phyloP scores from a whole-genome alignment of 2,888 invertebrate genomes.

The Platycnemis pennipes region DNA sequence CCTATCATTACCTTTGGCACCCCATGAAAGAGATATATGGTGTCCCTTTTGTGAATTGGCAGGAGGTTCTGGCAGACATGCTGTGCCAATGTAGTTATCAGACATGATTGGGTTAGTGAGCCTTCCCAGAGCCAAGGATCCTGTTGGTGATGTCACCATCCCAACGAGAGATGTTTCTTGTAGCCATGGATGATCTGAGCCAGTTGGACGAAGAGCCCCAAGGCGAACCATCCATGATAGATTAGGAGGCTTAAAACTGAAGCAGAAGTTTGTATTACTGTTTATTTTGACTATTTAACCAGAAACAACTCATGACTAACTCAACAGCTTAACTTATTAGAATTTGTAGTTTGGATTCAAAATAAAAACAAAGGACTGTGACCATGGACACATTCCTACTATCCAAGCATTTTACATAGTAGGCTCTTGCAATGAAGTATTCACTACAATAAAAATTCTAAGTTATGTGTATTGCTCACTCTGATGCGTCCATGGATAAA shows the following conservation, averaged over 20 bases:
- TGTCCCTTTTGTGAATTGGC: background rate
- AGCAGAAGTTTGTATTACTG: conserved; percentile 79
- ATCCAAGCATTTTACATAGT: too few species aligned
- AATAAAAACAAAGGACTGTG: too few species aligned
- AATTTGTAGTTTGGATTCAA: too few species aligned
- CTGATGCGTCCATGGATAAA: too few species aligned
- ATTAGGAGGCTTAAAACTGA: conserved; percentile 86
- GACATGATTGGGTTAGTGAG: conserved; percentile 35
- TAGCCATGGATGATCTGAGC: conserved; percentile 90
- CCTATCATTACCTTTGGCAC: background rate
- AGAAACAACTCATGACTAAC: too few species aligned
- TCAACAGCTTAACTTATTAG: too few species aligned
- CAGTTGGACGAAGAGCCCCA: conserved; percentile 88
- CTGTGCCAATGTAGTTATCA: conserved; percentile 37
- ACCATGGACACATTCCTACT: too few species aligned
- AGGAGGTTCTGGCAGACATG: conserved; percentile 27
- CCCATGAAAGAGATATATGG: conserved; percentile 36
- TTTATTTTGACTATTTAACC: too few species aligned
- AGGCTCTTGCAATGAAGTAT: too few species aligned
- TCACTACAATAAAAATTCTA: too few species aligned
- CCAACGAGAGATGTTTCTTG: conserved; percentile 92
- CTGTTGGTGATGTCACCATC: conserved; percentile 89
- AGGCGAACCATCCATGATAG: conserved; percentile 92
- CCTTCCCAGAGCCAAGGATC: conserved; percentile 45
- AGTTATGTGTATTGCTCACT: too few species aligned